These are phyloP conservation scores for Danionella cerebrum DNA, from an alignment of 2,113 vertebrate genomes.

Conservation along the genomic window DNA sequence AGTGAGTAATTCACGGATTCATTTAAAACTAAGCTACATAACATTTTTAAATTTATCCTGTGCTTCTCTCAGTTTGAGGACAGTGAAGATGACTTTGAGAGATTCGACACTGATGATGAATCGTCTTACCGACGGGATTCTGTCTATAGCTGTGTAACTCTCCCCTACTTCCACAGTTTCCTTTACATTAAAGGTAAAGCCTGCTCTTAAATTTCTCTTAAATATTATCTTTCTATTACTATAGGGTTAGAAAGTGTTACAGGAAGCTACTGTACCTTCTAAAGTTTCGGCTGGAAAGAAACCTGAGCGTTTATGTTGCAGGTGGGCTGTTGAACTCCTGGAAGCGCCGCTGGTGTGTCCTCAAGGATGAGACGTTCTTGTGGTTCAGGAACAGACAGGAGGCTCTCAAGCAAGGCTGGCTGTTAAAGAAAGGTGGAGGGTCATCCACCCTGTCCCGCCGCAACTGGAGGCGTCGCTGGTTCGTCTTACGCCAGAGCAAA, in stretches of 20 bases:
- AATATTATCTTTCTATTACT: no score
- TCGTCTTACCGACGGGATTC: slow-evolving; percentile 87
- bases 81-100: slow-evolving; percentile 95
- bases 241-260: no score
- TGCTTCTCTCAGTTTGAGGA: slow-evolving; percentile 78
- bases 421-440: slow-evolving; percentile 91
- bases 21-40: background rate
- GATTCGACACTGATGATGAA: slow-evolving; percentile 89
- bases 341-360: slow-evolving; percentile 95
- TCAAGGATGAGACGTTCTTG: slow-evolving; percentile 96
- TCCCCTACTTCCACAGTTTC: slow-evolving; percentile 97
- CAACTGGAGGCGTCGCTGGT: slow-evolving; percentile 98
- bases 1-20: slow-evolving; percentile 58
- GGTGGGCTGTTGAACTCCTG: slow-evolving; percentile 92
- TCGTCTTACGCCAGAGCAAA: slow-evolving; percentile 88
- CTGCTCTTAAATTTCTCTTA: no score
- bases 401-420: slow-evolving; percentile 96
- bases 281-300: no score
- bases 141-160: slow-evolving; percentile 90
- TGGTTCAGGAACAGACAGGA: slow-evolving; percentile 98
- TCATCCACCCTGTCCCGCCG: slow-evolving; percentile 90
- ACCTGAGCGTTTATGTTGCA: slow-evolving; percentile 42
- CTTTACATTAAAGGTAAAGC: slow-evolving; percentile 91
- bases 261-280: no score
- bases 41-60: background rate